A percentile compares a stretch with the other conserved stretches of the same genome.
phyloP scores from a whole-genome alignment of 2,113 vertebrate genomes.

The Uropsilus gracilis region DNA sequence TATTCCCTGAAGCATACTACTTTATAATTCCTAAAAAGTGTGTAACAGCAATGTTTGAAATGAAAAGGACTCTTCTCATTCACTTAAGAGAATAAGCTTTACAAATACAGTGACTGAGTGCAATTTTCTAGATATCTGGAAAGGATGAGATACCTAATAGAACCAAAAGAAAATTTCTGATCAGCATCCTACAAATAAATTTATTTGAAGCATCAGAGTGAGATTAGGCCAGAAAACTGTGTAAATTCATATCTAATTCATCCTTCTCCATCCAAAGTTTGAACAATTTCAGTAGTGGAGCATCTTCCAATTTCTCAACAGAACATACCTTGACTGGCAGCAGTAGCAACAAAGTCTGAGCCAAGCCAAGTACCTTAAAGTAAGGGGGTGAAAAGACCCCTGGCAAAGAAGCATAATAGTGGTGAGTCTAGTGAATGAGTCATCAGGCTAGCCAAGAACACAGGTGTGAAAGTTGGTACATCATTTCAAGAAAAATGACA shows the following conservation, averaged over 20 bases:
- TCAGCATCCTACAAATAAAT: constrained; percentile 53
- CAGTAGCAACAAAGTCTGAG: background rate
- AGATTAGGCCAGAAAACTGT: constrained; percentile 58
- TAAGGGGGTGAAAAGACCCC: background rate
- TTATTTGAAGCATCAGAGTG: constrained; percentile 63
- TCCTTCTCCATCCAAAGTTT: background rate
- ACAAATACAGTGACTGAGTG: constrained; percentile 60
- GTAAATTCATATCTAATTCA: constrained; percentile 56
- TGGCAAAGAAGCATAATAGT: background rate
- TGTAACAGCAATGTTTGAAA: background rate
- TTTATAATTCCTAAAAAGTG: background rate
- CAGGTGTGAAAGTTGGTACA: background rate
- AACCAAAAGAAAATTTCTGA: constrained; percentile 57
- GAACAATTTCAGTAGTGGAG: background rate
- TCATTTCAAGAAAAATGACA: background rate
- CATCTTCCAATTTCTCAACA: background rate
- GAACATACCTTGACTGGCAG: background rate
- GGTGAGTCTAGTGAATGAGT: background rate
- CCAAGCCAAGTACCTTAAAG: background rate
- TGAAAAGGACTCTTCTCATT: constrained; percentile 33
- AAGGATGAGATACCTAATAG: background rate
- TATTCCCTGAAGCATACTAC: background rate
- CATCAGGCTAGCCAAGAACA: background rate
- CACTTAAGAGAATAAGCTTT: constrained; percentile 13
- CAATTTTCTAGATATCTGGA: constrained; percentile 66